These are phyloP conservation scores for Ornithoptera alexandrae DNA, from an alignment of 2,888 invertebrate genomes.

Conservation along the genomic window DNA sequence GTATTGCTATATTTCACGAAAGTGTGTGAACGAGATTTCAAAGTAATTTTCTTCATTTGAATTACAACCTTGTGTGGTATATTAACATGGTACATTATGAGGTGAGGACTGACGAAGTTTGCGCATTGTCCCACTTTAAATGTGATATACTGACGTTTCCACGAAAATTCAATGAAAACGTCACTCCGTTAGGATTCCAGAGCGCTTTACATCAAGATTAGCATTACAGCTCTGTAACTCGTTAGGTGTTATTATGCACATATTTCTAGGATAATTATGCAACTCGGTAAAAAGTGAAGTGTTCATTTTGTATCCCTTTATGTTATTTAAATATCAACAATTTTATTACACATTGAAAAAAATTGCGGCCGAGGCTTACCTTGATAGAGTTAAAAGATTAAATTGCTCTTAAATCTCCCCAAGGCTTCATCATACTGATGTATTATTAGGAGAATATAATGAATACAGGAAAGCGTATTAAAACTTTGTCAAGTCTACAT, in stretches of 20 bases:
- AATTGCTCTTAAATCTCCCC: too few relatives aligned
- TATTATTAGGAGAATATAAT: too few relatives aligned
- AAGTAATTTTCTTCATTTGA: slow-evolving; percentile 3
- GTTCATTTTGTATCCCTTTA: too few relatives aligned
- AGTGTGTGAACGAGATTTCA: slow-evolving; percentile 11
- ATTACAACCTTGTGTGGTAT: neutral
- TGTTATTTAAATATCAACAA: too few relatives aligned
- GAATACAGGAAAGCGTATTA: neutral
- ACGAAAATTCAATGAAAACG: slow-evolving; percentile 34
- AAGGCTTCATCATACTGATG: too few relatives aligned
- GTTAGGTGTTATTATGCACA: neutral
- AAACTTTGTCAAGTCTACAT: neutral
- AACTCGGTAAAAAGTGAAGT: too few relatives aligned
- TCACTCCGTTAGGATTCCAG: slow-evolving; percentile 6
- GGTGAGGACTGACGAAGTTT: slow-evolving; percentile 32
- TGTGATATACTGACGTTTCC: slow-evolving; percentile 38
- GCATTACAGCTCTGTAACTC: neutral
- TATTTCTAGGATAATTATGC: neutral
- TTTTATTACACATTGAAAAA: too few relatives aligned
- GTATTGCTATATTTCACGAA: slow-evolving; percentile 14
- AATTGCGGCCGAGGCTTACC: too few relatives aligned
- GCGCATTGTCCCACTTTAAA: slow-evolving; percentile 33
- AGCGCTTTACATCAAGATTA: slow-evolving; percentile 17
- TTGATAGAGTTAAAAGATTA: too few relatives aligned
- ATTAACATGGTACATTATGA: neutral